These are phyloP conservation scores for Darevskia nairensis DNA, from an alignment of 2,797 vertebrate genomes.

Conservation along the genomic window DNA sequence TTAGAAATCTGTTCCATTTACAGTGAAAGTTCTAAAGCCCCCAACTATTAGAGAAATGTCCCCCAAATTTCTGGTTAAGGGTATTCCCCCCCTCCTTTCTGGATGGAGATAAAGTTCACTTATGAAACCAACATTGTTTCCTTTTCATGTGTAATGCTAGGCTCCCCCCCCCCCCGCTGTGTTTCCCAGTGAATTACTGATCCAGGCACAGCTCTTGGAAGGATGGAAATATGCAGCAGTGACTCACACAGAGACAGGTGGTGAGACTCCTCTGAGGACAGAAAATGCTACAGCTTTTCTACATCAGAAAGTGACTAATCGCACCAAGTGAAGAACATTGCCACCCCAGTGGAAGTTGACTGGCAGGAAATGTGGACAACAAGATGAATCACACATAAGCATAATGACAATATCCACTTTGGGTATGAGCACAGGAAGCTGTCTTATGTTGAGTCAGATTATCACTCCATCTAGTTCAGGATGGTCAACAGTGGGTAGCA, in stretches of 20 bases:
- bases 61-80: neutral
- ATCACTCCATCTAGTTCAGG: too few species aligned
- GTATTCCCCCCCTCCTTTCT: neutral
- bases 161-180: too few species aligned
- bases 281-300: neutral
- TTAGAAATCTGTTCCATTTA: slow-evolving; percentile 9
- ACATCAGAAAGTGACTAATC: neutral
- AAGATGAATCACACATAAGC: neutral
- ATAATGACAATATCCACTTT: neutral
- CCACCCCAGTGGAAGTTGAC: neutral
- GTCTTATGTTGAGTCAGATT: neutral
- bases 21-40: slow-evolving; percentile 1
- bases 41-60: neutral
- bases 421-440: neutral
- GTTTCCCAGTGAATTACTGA: neutral
- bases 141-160: neutral
- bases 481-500: too few species aligned
- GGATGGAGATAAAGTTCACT: neutral
- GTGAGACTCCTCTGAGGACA: neutral
- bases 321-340: neutral
- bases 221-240: neutral
- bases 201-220: neutral
- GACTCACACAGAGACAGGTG: neutral
- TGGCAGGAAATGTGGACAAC: neutral
- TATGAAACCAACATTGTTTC: neutral